Base-by-base conservation (phyloP, 35 echinoderm and acorn worm genomes). In the Holothuria glaberrima region DNA sequence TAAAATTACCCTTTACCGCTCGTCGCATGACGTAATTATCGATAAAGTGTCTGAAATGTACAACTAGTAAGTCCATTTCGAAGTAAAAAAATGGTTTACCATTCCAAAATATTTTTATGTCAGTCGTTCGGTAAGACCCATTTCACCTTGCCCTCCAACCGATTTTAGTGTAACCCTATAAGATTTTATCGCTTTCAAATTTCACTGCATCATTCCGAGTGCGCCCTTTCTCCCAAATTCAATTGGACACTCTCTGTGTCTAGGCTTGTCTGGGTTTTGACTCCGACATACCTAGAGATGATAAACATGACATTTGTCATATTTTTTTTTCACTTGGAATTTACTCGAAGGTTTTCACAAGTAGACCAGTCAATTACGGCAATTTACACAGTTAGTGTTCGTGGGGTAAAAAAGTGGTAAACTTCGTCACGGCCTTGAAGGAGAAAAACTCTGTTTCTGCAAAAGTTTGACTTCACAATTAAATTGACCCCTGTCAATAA, bases 181-280 rank as follows among this genome's bases (percentile, higher is more conserved):
- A 78, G 50, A 78, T 78, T 48, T 78, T 78, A 78, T 78, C 74
- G 50, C 35, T 78, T 78, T 78, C 74, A 78, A 25, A 78, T 78
- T 35, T 78, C 13, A 78, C 44, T 48, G 17, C 38, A 48, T 78
- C 74, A 22, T 48, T n/a, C 44, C n/a, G 17, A 24, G 7, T 25
- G 17, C 27, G 44, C 44, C 6, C 19, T 50, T 22, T 19, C 66
- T 6, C 19, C 26, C 19, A 48, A 78, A 52, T 78, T 78, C 38
- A 78, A 52, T 78, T 78, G 74, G 74, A 78, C 74, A 48, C 74
- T 78, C 74, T 48, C 74, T 78, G 74, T 16, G 74, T 78, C 44
- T 78, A 78, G 74, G 74, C 41, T 78, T 48, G 74, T 78, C 27
- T 48, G 24, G 38, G 74, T 50, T 78, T 25, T 48, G 44, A 26